Evolutionary conservation across 2,888 invertebrate species (phyloP), one percentile per base, ranked within the genome.

Genomic region (Ectemnius lituratus): DNA sequence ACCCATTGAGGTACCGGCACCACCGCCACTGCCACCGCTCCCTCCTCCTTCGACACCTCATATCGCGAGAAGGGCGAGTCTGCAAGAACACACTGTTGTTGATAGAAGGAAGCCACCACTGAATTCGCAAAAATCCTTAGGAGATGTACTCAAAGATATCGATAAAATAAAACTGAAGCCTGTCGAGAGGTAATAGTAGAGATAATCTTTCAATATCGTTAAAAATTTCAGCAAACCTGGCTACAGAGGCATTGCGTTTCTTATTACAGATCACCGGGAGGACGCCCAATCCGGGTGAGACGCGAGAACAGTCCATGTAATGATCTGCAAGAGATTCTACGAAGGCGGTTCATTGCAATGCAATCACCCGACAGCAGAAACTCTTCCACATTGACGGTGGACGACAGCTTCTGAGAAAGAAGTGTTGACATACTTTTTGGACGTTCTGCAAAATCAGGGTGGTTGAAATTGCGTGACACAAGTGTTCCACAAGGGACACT

Each of bases 301-400:
- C 88, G 89, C 28, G 90, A 88, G 63, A 90, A 86, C 56, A 90
- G 90, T 80, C 90, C 90, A 11, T 90, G 90, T 71, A 90, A 89
- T 70, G 90, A 90, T 83, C 78, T 90, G 58, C 90, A 90, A 79
- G 90, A 90, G 76, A 90, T 90, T 68, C 82, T 90, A 58, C 81
- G 89, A 81, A 89, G 85, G 75, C 87, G 90, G 57, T 90, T 90
- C 62, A 71, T 88, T 4, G 88, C 88, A 45, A 88, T 89, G 88
- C 87, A 88, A 69, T 88, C 89, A 47, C 87, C 88, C 0, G 86
- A 89, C 37, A 90, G 87, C 69, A 87, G 82, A 76, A 87, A 89
- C 78, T 88, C 89, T 13, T 88, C 89, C 45, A 70, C 76, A 67
- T 85, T 88, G 62, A 84, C 81, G 23, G 64, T 87, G 58, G 88